A percentile compares a stretch with the other conserved stretches of the same genome.
Conservation (phyloP, 2,797 vertebrate species). For the Borostomias antarcticus region DNA sequence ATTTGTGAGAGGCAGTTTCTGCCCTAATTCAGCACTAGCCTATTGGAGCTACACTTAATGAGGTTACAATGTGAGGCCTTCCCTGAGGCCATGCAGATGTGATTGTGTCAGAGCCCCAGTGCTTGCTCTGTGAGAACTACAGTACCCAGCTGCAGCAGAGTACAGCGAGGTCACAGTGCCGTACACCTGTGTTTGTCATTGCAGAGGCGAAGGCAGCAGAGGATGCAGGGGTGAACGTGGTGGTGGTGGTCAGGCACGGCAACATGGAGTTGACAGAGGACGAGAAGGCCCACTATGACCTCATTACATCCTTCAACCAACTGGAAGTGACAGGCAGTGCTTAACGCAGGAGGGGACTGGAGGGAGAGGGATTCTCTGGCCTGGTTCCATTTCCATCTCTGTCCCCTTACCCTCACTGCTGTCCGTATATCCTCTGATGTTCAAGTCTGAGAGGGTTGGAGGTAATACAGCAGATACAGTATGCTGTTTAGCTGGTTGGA, state of each 20-base stretch:
- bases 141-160: too few species aligned
- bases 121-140: too few species aligned
- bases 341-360: slow-evolving; percentile 44
- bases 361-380: slow-evolving; percentile 1
- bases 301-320: slow-evolving; percentile 88
- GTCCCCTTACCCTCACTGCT: neutral
- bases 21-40: neutral
- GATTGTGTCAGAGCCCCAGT: neutral
- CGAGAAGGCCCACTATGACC: slow-evolving; percentile 84
- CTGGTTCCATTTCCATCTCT: slow-evolving; percentile 7
- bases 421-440: neutral
- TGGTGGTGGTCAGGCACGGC: slow-evolving; percentile 89
- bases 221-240: slow-evolving; percentile 85
- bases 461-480: slow-evolving; percentile 20
- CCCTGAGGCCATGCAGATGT: slow-evolving; percentile 2
- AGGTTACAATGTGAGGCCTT: neutral
- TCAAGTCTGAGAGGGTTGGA: neutral
- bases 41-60: neutral
- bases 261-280: slow-evolving; percentile 92
- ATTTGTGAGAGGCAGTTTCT: neutral
- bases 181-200: slow-evolving; percentile 28
- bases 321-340: slow-evolving; percentile 75
- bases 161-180: too few species aligned
- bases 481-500: neutral
- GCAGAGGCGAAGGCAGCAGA: slow-evolving; percentile 94